Conservation (phyloP, 2,888 invertebrate genomes). For the Nipponacmea schrenckii region DNA sequence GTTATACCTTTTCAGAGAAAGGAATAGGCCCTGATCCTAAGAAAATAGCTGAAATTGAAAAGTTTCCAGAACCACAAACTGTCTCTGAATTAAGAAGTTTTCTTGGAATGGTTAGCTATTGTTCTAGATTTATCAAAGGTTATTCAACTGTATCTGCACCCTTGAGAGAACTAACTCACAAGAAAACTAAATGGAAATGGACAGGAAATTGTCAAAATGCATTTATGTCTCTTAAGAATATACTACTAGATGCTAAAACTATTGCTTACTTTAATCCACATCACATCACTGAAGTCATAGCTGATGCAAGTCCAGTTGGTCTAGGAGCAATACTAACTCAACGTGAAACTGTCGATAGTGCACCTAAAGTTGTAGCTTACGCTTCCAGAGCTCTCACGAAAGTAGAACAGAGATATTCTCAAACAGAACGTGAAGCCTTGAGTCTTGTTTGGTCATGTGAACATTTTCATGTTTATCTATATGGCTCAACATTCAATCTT, state of each 20-base stretch:
- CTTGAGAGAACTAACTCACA: neutral
- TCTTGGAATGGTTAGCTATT: conserved; percentile 12
- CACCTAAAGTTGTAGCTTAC: conserved; percentile 26
- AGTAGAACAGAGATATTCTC: conserved; percentile 29
- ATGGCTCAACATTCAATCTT: conserved; percentile 23
- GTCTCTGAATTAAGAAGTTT: neutral
- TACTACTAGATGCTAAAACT: conserved; percentile 16
- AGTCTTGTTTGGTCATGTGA: conserved; percentile 42
- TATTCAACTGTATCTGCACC: neutral
- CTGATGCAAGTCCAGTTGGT: conserved; percentile 32
- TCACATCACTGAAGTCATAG: conserved; percentile 27
- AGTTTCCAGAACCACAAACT: neutral
- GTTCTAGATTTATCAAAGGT: neutral
- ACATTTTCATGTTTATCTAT: conserved; percentile 39
- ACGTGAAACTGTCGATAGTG: conserved; percentile 16
- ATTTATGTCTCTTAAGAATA: conserved; percentile 25
- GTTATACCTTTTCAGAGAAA: neutral
- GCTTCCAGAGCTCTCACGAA: conserved; percentile 32
- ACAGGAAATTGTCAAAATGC: conserved; percentile 28
- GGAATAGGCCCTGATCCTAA: neutral
- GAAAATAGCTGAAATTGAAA: neutral
- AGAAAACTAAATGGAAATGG: neutral
- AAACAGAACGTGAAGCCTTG: conserved; percentile 38
- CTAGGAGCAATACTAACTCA: conserved; percentile 30
- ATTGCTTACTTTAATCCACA: conserved; percentile 27